phyloP scores from a whole-genome alignment of 2,888 invertebrate genomes.

The Cheilosia urbana region DNA sequence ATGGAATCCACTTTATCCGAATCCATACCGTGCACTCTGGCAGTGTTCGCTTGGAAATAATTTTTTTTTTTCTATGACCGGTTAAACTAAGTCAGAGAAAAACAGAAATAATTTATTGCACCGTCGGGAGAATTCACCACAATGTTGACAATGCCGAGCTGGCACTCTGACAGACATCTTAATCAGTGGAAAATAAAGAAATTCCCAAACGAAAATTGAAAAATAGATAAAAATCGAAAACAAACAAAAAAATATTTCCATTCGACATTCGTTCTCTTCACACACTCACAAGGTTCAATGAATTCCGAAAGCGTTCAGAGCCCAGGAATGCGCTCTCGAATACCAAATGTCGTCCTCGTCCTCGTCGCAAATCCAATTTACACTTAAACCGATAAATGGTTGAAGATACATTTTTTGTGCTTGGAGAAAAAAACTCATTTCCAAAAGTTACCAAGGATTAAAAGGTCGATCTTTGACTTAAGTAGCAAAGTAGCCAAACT shows the following conservation, averaged over 20 bases:
- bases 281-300: slow-evolving; percentile 54
- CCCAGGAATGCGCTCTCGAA: slow-evolving; percentile 45
- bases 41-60: slow-evolving; percentile 7
- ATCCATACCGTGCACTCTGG: slow-evolving; percentile 37
- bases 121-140: slow-evolving; percentile 7
- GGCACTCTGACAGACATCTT: slow-evolving; percentile 50
- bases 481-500: slow-evolving; percentile 64
- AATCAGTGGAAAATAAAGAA: slow-evolving; percentile 56
- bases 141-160: not conserved
- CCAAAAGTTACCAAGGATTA: slow-evolving; percentile 62
- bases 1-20: slow-evolving; percentile 59
- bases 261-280: not conserved
- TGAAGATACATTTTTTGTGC: slow-evolving; percentile 62
- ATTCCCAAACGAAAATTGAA: slow-evolving; percentile 31
- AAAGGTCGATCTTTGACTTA: slow-evolving; percentile 74
- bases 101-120: slow-evolving; percentile 46
- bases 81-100: slow-evolving; percentile 10
- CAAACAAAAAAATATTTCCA: slow-evolving; percentile 12
- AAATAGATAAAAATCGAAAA: slow-evolving; percentile 4
- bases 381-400: slow-evolving; percentile 75
- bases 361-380: slow-evolving; percentile 70
- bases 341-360: slow-evolving; percentile 42
- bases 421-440: slow-evolving; percentile 59
- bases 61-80: not conserved
- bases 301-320: slow-evolving; percentile 33